phyloP scores from a whole-genome alignment of 2,113 vertebrate species.

The Miniopterus natalensis region DNA sequence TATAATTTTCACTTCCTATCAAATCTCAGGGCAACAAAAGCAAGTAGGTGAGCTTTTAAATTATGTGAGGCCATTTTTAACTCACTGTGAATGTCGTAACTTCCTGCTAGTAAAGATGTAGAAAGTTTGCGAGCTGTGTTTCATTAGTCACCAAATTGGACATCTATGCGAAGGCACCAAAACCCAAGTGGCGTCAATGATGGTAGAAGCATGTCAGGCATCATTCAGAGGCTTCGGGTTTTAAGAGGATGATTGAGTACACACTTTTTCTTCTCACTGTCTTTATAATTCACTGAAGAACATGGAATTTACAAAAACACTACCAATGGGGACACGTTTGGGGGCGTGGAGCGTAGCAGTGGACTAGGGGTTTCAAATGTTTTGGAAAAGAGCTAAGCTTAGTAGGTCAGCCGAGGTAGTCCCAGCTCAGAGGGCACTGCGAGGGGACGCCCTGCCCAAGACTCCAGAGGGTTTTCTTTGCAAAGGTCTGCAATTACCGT shows the following conservation, averaged over 20 bases:
- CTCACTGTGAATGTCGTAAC: neutral
- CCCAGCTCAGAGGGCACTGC: neutral
- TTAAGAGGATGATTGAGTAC: neutral
- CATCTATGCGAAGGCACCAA: neutral
- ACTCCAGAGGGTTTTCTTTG: neutral
- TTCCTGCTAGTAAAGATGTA: neutral
- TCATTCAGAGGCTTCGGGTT: neutral
- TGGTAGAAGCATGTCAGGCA: neutral
- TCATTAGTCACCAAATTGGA: neutral
- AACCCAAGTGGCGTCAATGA: neutral
- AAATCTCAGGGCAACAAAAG: neutral
- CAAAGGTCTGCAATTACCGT: neutral
- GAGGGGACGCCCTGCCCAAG: neutral
- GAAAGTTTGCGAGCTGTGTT: neutral
- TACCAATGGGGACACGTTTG: neutral
- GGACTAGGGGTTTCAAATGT: neutral
- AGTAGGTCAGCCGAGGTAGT: neutral
- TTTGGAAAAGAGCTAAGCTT: neutral
- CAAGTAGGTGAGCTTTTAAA: neutral
- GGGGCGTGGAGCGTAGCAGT: neutral
- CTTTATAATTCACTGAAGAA: neutral
- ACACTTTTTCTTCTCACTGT: neutral
- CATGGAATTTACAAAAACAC: neutral
- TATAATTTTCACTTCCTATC: neutral
- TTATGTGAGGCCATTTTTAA: neutral